These are phyloP conservation scores for Piaya cayana DNA, from an alignment of 2,113 vertebrate species.

Conservation along the genomic window DNA sequence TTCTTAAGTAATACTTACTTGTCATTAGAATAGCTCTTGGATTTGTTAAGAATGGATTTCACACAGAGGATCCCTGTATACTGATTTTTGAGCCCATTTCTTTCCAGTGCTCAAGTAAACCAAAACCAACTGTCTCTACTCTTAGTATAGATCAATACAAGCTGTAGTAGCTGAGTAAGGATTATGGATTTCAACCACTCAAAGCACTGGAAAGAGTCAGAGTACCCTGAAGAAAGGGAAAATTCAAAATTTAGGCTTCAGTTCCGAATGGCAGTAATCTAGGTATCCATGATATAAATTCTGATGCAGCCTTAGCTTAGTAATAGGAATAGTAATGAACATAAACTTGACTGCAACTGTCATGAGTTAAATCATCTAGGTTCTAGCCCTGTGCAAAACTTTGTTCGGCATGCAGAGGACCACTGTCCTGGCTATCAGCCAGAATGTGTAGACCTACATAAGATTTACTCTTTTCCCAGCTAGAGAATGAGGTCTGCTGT, in stretches of 20 bases:
- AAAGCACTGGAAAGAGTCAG: not conserved
- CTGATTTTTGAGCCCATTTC: not conserved
- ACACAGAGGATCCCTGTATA: not conserved
- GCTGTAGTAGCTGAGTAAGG: not conserved
- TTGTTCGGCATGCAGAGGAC: not conserved
- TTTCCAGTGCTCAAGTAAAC: not conserved
- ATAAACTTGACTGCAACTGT: not conserved
- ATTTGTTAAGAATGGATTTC: not conserved
- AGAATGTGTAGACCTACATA: not conserved
- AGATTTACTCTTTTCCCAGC: not conserved
- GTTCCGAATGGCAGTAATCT: not conserved
- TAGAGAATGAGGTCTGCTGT: not conserved
- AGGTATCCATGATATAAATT: not conserved
- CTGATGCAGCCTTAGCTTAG: not conserved
- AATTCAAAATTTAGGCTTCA: not conserved
- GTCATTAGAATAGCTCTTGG: not conserved
- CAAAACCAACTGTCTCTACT: not conserved
- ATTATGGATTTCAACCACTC: not conserved
- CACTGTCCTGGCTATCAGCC: not conserved
- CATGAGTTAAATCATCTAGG: not conserved
- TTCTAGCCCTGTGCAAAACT: not conserved
- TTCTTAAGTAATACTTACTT: not conserved
- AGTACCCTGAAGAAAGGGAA: not conserved
- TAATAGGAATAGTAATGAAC: not conserved
- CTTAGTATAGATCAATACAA: not conserved